Evolutionary conservation across 2,888 invertebrate genomes (phyloP), one percentile per base, ranked within the genome.

Genomic region (Aspidiotus rigidus): DNA sequence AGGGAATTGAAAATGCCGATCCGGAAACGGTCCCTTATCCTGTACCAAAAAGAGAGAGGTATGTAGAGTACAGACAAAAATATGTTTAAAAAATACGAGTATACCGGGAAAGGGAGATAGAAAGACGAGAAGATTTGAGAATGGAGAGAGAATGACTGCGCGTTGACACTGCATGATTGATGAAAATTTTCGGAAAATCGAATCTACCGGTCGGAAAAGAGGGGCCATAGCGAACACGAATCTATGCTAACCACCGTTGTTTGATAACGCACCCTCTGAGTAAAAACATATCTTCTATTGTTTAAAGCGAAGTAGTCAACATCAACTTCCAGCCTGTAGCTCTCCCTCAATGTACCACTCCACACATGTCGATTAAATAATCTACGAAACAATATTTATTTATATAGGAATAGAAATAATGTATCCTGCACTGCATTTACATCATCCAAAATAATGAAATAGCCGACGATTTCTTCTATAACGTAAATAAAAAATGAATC

Each of bases 91-190:
- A 28, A 28, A 28, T 3, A 28, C 28, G 28, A 28, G 28, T 28
- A 28, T 28, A 28, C 28, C 1, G 28, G 28, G 28, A 28, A 28
- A 3, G 28, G 28, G 28, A 28, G 28, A 28, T 28, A 5, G 28
- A 28, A 28, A 28, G 28, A 1, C 28, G 28, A 28, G 28, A 28
- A 28, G 28, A 28, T 28, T 28, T 28, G 1, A 1, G 5, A 28
- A 28, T 28, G 28, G 28, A 28, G 28, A 28, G 28, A 28, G 60
- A 67, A 44, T 60, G 53, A 67, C 67, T 67, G 16, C 57, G 67
- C 67, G 67, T 67, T 67, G 67, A 67, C 67, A 60, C 53, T 59
- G 60, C 67, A 67, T 67, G 67, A 67, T 67, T 59, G 59, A 67
- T 67, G 67, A 60, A 67, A 28, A 67, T 67, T 67, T 67, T 67